A percentile compares a stretch with the other conserved stretches of the same genome.
Evolutionary conservation across 2,797 vertebrate genomes (phyloP).

Genomic region (Gallirallus australis): DNA sequence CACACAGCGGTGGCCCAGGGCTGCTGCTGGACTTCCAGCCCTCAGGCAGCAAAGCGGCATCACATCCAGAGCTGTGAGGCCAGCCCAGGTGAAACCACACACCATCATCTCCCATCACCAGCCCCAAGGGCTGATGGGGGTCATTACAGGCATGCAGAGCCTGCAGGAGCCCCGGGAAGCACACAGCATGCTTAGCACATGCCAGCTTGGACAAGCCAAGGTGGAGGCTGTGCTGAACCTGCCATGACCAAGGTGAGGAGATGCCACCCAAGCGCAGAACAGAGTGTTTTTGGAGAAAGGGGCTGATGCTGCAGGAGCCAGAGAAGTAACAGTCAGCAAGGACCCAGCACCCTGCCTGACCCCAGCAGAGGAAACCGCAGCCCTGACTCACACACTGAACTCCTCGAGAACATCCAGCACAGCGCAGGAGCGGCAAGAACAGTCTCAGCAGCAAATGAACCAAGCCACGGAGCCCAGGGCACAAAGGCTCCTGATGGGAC

Average conservation of each 20-base stretch:
- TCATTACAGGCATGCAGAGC: fast-evolving
- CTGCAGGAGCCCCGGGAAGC: neutral
- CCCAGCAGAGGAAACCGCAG: neutral
- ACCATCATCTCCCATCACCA: neutral
- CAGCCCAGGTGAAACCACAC: neutral
- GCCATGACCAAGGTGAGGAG: neutral
- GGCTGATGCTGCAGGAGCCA: too few relatives aligned
- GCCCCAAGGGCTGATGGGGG: fast-evolving
- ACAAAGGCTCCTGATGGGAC: neutral
- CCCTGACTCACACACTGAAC: neutral
- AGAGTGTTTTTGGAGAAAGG: neutral
- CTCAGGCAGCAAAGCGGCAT: neutral
- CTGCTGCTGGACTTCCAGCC: neutral
- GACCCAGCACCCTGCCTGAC: neutral
- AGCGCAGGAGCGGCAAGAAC: neutral
- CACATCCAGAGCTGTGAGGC: neutral
- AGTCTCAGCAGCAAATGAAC: neutral
- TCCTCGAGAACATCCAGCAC: neutral
- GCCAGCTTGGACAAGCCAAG: neutral
- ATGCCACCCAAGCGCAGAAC: neutral
- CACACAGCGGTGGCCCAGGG: neutral
- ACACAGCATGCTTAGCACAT: neutral
- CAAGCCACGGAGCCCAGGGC: neutral
- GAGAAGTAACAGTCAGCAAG: neutral
- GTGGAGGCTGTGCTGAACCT: fast-evolving